Percentiles rank a stretch among this genome's conserved stretches.
phyloP scores from a whole-genome alignment of 2,797 vertebrate genomes.

The Borostomias antarcticus region DNA sequence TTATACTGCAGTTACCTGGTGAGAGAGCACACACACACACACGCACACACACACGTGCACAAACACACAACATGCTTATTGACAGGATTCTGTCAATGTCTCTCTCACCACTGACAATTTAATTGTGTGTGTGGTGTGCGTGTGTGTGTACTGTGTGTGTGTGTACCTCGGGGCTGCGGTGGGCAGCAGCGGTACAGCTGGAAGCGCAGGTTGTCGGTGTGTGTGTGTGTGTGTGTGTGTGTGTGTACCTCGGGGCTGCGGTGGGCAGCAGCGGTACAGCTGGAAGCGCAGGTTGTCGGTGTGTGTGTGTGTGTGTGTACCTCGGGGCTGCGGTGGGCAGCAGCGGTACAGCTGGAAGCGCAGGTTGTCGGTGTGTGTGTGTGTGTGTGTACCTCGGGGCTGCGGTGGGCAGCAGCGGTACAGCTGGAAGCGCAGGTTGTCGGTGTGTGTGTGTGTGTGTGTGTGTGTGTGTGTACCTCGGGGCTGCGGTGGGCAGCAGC shows the following conservation, averaged over 20 bases:
- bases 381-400: conserved; percentile 84
- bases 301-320: no score
- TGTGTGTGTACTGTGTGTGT: not conserved
- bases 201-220: conserved; percentile 92
- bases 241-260: no score
- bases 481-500: conserved; percentile 94
- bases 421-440: conserved; percentile 91
- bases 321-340: no score
- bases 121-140: no score
- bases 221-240: no score
- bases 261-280: no score
- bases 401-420: conserved; percentile 93
- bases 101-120: no score
- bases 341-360: no score
- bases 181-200: conserved; percentile 90
- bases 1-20: conserved; percentile 49
- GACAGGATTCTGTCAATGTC: no score
- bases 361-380: not conserved
- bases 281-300: no score
- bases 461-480: conserved; percentile 76
- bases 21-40: not conserved
- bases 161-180: conserved; percentile 88
- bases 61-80: not conserved
- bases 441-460: conserved; percentile 61
- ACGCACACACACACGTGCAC: not conserved